Conservation (phyloP, 2,113 vertebrate species). For the Dromaius novaehollandiae region DNA sequence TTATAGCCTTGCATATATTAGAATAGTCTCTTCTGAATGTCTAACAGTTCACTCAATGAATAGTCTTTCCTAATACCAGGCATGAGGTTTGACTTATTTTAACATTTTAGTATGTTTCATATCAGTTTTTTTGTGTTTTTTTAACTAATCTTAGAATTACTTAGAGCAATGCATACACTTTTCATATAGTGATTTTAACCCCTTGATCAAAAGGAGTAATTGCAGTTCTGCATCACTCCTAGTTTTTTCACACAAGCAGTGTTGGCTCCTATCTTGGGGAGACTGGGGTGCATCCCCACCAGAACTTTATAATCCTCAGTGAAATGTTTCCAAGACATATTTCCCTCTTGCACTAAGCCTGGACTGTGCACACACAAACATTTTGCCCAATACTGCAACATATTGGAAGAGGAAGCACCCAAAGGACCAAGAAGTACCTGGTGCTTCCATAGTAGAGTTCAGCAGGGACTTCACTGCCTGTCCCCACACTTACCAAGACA, state of each 20-base stretch:
- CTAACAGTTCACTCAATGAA: background rate
- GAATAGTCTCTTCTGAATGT: background rate
- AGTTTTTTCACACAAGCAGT: background rate
- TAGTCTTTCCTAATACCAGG: background rate
- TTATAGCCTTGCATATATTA: background rate
- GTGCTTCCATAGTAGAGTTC: background rate
- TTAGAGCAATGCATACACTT: background rate
- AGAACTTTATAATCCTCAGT: background rate
- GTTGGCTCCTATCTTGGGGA: background rate
- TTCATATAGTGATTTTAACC: background rate
- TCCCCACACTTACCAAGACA: background rate
- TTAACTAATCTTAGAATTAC: background rate
- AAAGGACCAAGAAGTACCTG: background rate
- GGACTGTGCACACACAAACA: background rate
- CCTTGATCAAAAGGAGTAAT: background rate
- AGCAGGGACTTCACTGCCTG: background rate
- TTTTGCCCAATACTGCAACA: background rate
- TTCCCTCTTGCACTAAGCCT: background rate
- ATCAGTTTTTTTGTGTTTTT: background rate
- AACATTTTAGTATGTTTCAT: background rate
- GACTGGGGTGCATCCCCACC: background rate
- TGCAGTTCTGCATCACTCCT: background rate
- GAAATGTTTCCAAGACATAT: background rate
- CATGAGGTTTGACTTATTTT: background rate
- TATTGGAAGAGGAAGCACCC: background rate